Percentiles rank a stretch among this genome's conserved stretches.
Evolutionary conservation across 2,113 vertebrate genomes (phyloP).

Genomic region (Eublepharis macularius): DNA sequence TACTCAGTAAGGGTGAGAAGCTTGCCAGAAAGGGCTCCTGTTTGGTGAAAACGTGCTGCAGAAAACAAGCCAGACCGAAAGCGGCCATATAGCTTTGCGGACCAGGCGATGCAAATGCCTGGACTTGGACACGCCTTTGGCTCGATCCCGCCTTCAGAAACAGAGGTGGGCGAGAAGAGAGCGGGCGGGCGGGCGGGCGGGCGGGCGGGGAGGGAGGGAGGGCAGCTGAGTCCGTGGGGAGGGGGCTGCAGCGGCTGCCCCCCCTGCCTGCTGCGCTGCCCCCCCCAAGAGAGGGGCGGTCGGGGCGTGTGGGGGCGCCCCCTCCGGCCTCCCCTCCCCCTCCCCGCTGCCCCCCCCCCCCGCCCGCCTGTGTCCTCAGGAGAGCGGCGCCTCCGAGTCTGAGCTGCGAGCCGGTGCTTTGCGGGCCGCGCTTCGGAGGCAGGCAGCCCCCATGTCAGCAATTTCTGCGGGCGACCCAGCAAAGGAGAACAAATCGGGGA

Average conservation of each 20-base stretch:
- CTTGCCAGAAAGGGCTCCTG: too few species aligned
- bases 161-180: neutral
- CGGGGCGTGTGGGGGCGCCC: neutral
- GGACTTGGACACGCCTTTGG: too few species aligned
- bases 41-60: too few species aligned
- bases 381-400: slow-evolving; percentile 98
- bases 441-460: slow-evolving; percentile 95
- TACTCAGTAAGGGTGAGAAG: too few species aligned
- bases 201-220: neutral
- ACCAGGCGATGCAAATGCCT: too few species aligned
- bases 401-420: slow-evolving; percentile 96
- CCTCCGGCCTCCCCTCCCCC: slow-evolving; percentile 34
- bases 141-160: neutral
- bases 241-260: neutral
- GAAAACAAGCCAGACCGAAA: too few species aligned
- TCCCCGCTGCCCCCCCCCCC: slow-evolving; percentile 49
- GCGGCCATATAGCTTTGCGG: too few species aligned
- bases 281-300: neutral
- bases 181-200: neutral
- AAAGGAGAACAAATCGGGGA: slow-evolving; percentile 99
- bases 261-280: neutral
- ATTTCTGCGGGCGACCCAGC: slow-evolving; percentile 95
- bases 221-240: neutral
- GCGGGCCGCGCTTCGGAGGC: slow-evolving; percentile 94
- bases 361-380: slow-evolving; percentile 81